Percentiles rank a stretch among this genome's conserved stretches.
Conservation (phyloP, 2,113 vertebrate genomes). For the Sitta europaea region DNA sequence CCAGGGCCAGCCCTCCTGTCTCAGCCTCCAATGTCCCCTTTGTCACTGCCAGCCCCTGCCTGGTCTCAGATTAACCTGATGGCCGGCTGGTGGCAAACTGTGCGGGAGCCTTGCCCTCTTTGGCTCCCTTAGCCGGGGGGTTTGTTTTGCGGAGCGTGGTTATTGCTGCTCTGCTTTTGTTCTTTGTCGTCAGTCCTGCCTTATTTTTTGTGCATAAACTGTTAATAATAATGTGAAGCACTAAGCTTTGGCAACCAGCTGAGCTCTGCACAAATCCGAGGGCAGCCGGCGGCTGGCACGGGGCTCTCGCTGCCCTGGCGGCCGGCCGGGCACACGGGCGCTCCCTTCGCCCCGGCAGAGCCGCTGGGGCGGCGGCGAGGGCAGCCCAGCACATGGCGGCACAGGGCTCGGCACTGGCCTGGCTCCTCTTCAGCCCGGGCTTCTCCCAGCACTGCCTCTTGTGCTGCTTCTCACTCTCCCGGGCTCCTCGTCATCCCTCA, state of each 20-base stretch:
- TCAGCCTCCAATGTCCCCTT: neutral
- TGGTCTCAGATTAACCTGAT: neutral
- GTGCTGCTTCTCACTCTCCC: neutral
- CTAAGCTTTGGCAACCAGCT: neutral
- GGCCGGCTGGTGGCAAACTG: neutral
- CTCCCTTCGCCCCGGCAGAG: fast-evolving
- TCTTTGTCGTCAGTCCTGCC: neutral
- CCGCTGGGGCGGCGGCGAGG: neutral
- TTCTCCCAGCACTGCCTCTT: neutral
- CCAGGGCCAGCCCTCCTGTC: neutral
- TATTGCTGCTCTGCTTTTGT: neutral
- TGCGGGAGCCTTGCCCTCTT: neutral
- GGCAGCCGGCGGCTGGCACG: neutral
- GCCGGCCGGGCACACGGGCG: fast-evolving
- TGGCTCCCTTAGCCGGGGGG: neutral
- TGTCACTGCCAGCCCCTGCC: neutral
- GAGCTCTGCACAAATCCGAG: neutral
- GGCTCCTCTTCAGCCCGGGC: neutral
- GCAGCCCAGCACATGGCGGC: too few species aligned
- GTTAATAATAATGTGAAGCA: neutral
- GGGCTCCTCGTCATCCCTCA: neutral
- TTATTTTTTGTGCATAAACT: conserved; percentile 23
- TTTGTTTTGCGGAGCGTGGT: neutral
- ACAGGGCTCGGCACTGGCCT: fast-evolving
- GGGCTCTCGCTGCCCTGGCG: fast-evolving